Percentiles rank a stretch among this genome's conserved stretches.
These are phyloP conservation scores for Gnatocerus cornutus DNA, from an alignment of 2,888 invertebrate genomes.

Conservation along the genomic window DNA sequence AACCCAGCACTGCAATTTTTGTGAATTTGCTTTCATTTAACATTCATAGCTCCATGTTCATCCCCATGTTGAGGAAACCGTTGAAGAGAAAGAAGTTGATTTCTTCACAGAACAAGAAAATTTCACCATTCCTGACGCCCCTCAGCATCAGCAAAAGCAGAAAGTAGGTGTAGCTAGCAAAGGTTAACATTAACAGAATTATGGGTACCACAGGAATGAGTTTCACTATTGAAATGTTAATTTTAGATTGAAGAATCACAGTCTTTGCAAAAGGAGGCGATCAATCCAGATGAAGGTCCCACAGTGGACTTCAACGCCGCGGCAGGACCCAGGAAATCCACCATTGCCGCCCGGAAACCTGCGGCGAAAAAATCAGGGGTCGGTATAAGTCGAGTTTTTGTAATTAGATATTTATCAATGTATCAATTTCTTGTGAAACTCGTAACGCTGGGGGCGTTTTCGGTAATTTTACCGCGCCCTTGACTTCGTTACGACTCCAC, in stretches of 20 bases:
- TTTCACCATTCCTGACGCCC: constrained; percentile 57
- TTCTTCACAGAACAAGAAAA: constrained; percentile 90
- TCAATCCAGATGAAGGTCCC: constrained; percentile 62
- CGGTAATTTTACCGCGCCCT: too few relatives aligned
- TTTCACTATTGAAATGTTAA: neutral
- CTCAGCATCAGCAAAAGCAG: constrained; percentile 47
- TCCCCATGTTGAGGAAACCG: constrained; percentile 74
- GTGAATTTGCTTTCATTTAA: constrained; percentile 41
- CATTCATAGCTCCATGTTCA: constrained; percentile 82
- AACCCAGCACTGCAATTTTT: constrained; percentile 6
- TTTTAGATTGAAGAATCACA: constrained; percentile 48
- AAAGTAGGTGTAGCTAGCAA: constrained; percentile 53
- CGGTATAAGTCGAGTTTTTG: neutral
- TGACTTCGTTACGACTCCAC: too few relatives aligned
- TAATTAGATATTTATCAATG: too few relatives aligned
- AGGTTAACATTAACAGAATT: neutral
- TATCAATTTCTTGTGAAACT: too few relatives aligned
- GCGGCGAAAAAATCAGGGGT: constrained; percentile 82
- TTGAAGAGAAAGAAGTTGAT: constrained; percentile 85
- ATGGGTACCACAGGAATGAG: too few relatives aligned
- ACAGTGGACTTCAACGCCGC: constrained; percentile 63
- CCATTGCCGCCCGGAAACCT: constrained; percentile 82
- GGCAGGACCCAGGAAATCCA: constrained; percentile 74
- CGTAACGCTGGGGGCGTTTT: too few relatives aligned
- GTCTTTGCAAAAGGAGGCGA: constrained; percentile 39